Conservation (phyloP, 2,797 vertebrate species). For the Cryptoblepharus egeriae region DNA sequence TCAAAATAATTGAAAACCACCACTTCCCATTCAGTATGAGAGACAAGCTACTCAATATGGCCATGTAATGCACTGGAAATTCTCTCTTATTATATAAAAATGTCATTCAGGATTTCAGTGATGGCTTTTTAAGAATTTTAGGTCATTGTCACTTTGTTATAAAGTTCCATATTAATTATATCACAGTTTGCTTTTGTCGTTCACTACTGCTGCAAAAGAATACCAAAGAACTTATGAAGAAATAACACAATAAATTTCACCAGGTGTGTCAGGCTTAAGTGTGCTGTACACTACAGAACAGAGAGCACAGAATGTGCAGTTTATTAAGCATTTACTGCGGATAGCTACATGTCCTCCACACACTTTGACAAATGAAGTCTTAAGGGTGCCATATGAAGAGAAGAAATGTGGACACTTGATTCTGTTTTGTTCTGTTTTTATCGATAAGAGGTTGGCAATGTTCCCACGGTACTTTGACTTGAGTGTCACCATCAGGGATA, state of each 20-base stretch:
- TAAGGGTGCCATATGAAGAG: conserved; percentile 15
- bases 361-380: conserved; percentile 35
- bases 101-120: not conserved
- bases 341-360: conserved; percentile 6
- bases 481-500: conserved; percentile 9
- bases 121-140: conserved; percentile 31
- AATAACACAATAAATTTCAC: conserved; percentile 14
- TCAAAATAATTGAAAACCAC: conserved; percentile 8
- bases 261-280: conserved; percentile 27
- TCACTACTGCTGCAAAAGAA: not conserved
- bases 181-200: conserved; percentile 12
- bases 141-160: not conserved
- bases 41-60: not conserved
- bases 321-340: conserved; percentile 28
- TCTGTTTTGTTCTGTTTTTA: not conserved
- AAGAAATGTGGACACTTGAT: conserved; percentile 7
- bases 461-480: conserved; percentile 11
- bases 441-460: conserved; percentile 7
- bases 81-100: conserved; percentile 27
- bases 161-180: conserved; percentile 25
- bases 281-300: conserved; percentile 21
- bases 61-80: conserved; percentile 4
- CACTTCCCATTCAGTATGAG: not conserved
- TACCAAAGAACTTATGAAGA: conserved; percentile 34
- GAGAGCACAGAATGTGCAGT: not conserved